Evolutionary conservation across 37 sponge, comb jelly and placozoan species (phyloP).

Genomic region (Cliona cf. orientalis): DNA sequence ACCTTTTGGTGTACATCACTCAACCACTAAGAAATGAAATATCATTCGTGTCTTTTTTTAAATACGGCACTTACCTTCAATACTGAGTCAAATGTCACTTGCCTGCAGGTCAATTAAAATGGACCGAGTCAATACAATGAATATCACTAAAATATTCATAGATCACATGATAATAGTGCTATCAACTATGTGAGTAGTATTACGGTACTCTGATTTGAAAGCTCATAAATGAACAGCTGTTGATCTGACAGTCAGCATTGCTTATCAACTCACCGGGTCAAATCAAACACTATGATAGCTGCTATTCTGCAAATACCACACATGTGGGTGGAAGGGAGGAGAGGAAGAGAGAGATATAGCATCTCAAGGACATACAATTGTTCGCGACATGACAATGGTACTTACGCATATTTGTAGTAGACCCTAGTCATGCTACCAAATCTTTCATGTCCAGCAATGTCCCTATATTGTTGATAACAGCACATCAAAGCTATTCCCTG

Average conservation of each 20-base stretch:
- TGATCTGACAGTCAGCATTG: not conserved
- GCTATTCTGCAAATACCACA: slow-evolving; percentile 67
- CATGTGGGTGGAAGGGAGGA: no score
- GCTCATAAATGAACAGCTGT: not conserved
- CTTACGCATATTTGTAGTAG: slow-evolving; percentile 98
- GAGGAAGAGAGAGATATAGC: not conserved
- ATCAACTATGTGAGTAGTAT: not conserved
- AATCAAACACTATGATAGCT: slow-evolving; percentile 93
- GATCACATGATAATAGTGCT: not conserved
- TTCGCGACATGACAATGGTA: not conserved
- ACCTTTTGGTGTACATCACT: slow-evolving; percentile 90
- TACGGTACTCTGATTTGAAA: not conserved
- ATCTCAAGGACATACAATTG: not conserved
- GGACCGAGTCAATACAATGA: not conserved
- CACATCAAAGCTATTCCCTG: no score
- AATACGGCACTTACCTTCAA: slow-evolving; percentile 66
- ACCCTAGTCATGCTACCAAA: slow-evolving; percentile 95
- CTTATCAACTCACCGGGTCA: slow-evolving; percentile 71
- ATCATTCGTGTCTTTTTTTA: not conserved
- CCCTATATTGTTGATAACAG: slow-evolving; percentile 56
- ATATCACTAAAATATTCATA: no score
- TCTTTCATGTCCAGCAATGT: slow-evolving; percentile 96
- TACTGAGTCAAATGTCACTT: slow-evolving; percentile 89
- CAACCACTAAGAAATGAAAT: slow-evolving; percentile 69
- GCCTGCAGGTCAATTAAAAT: slow-evolving; percentile 41